Evolutionary conservation across 35 echinoderm and acorn worm species (phyloP), one percentile per base, ranked within the genome.

Genomic region (Holothuria glaberrima): DNA sequence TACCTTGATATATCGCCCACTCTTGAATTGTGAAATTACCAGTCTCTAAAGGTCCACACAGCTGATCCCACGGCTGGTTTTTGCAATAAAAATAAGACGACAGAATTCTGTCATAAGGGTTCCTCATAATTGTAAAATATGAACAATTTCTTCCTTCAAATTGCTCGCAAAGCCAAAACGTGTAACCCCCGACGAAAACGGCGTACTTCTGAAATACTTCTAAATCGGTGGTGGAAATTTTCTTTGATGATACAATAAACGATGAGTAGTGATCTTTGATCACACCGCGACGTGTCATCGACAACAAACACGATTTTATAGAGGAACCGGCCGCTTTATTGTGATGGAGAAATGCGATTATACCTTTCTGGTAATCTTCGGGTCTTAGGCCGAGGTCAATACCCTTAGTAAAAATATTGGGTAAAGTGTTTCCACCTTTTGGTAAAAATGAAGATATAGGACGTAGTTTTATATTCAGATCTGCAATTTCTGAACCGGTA

Each of bases 1-100:
- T 99, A 14, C 97, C 97, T 59, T 99, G 97, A 56, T 99, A 93
- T 22, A 91, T 46, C 21, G 91, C 97, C 97, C 97, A 99, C 68
- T 99, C 88, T 45, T 80, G 59, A 27, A 99, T 81, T 5, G 90
- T 86, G 41, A 99, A 91, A 33, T 95, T 90, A 32, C 75, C 71
- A 17, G 91, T 91, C 13, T 71, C 71, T 46, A 95, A 71, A 48
- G 90, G 93, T n/a, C 90, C 52, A 44, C 97, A 99, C 7, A 99
- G 80, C 83, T 99, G 97, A 28, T 99, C 97, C 72, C 54, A 38
- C 44, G 82, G 77, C 26, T 89, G 71, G 19, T 69, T 66, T 38
- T 82, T 90, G 70, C 97, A 99, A 56, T 99, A 99, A 20, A 64
- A 86, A 59, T 93, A 94, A 7, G 93, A 92, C 1, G 97, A 99